Evolutionary conservation across 2,888 invertebrate species (phyloP).

Genomic region (Pantelozetes paolii): DNA sequence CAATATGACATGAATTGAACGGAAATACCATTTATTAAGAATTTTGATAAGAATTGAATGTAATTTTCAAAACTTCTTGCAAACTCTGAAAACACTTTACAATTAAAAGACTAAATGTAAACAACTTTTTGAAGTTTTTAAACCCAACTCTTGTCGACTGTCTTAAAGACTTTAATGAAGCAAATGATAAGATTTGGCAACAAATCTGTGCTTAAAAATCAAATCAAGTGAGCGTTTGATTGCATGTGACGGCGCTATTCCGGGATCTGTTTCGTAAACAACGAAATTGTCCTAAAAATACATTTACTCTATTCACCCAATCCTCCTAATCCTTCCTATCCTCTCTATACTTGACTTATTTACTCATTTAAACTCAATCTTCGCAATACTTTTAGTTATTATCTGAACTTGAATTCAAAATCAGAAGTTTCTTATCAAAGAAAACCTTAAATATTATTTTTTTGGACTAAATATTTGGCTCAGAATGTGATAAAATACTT

Average conservation of each 20-base stretch:
- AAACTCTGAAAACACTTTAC: no score
- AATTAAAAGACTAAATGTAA: background rate
- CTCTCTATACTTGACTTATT: slow-evolving; percentile 23
- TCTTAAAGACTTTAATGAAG: background rate
- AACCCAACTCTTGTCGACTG: background rate
- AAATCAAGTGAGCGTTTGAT: slow-evolving; percentile 14
- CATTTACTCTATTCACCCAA: no score
- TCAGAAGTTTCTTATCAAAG: no score
- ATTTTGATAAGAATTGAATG: no score
- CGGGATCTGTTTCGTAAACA: background rate
- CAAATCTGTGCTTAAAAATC: slow-evolving; percentile 25
- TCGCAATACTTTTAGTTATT: background rate
- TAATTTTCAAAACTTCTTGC: no score
- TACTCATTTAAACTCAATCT: background rate
- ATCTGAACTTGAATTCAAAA: no score
- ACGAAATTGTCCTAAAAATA: slow-evolving; percentile 22
- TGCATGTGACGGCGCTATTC: slow-evolving; percentile 3
- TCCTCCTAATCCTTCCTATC: no score
- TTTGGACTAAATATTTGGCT: no score
- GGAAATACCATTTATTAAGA: no score
- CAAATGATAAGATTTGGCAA: slow-evolving; percentile 30
- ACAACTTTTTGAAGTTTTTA: background rate
- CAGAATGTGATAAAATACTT: no score
- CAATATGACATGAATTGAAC: no score
- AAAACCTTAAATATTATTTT: no score